Evolutionary conservation across 2,113 vertebrate genomes (phyloP).

Genomic region (Trichomycterus rosablanca): DNA sequence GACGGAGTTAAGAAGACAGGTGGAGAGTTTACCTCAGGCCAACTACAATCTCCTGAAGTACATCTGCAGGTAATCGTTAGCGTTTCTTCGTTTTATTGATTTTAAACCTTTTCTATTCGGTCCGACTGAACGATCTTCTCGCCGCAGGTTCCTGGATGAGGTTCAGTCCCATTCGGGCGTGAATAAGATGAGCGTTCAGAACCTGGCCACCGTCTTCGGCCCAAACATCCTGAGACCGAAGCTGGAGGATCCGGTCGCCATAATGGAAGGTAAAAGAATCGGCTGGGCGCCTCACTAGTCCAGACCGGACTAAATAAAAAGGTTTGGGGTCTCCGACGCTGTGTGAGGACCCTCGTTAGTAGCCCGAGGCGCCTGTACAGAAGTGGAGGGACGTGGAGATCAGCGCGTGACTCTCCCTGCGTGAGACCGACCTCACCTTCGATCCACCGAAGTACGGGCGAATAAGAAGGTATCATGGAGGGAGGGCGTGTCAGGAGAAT

Average conservation of each 20-base stretch:
- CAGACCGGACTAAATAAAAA: too few species aligned
- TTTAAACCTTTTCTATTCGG: too few species aligned
- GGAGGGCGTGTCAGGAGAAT: too few species aligned
- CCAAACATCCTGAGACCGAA: conserved; percentile 94
- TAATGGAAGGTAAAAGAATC: conserved; percentile 96
- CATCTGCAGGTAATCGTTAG: conserved; percentile 83
- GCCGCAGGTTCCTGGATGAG: conserved; percentile 89
- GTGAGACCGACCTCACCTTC: too few species aligned
- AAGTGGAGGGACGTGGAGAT: too few species aligned
- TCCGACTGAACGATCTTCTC: conserved; percentile 10
- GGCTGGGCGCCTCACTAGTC: too few species aligned
- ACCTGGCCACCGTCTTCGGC: conserved; percentile 93
- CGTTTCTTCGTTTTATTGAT: background rate
- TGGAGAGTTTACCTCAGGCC: conserved; percentile 84
- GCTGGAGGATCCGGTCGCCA: conserved; percentile 90
- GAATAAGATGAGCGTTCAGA: conserved; percentile 98
- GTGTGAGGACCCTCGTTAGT: too few species aligned
- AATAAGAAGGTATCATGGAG: too few species aligned
- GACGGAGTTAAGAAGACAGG: conserved; percentile 82
- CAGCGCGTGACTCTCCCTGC: too few species aligned
- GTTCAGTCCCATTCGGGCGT: conserved; percentile 93
- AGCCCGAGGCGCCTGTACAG: too few species aligned
- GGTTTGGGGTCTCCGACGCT: too few species aligned
- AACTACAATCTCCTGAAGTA: conserved; percentile 96
- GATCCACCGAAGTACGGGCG: too few species aligned